Conservation (phyloP, 2,797 vertebrate species). For the Labeo calbasu region DNA sequence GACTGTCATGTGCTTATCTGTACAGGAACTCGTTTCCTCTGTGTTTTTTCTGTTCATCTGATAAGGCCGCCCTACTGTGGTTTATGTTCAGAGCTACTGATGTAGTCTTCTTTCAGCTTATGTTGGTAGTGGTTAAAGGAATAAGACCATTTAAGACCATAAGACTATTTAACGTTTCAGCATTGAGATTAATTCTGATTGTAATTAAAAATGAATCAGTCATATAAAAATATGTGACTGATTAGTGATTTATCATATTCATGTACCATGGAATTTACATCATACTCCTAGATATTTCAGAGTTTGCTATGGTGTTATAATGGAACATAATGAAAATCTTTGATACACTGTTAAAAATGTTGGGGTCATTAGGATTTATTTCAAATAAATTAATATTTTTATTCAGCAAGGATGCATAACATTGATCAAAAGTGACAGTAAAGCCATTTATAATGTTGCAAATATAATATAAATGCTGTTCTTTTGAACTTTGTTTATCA, state of each 20-base stretch:
- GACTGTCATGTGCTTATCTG: slow-evolving; percentile 41
- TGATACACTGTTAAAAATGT: not conserved
- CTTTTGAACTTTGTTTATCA: not conserved
- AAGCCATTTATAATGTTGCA: not conserved
- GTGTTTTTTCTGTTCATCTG: slow-evolving; percentile 21
- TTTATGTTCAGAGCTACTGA: slow-evolving; percentile 37
- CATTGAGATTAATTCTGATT: not conserved
- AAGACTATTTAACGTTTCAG: not conserved
- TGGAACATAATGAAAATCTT: not conserved
- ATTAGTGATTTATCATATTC: not conserved
- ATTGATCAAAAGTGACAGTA: not conserved
- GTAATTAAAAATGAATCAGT: too few relatives aligned
- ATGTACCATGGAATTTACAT: not conserved
- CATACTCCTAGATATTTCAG: not conserved
- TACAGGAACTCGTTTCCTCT: slow-evolving; percentile 40
- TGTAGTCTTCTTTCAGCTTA: slow-evolving; percentile 1
- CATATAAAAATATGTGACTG: not conserved
- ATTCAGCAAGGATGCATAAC: not conserved
- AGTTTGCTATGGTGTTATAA: not conserved
- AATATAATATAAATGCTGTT: not conserved
- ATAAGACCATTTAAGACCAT: not conserved
- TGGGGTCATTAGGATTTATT: not conserved
- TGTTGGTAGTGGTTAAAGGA: not conserved
- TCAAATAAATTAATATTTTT: not conserved
- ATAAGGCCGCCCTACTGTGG: slow-evolving; percentile 24